Base-by-base conservation (phyloP, 2,113 vertebrate species). In the Xenopus borealis region DNA sequence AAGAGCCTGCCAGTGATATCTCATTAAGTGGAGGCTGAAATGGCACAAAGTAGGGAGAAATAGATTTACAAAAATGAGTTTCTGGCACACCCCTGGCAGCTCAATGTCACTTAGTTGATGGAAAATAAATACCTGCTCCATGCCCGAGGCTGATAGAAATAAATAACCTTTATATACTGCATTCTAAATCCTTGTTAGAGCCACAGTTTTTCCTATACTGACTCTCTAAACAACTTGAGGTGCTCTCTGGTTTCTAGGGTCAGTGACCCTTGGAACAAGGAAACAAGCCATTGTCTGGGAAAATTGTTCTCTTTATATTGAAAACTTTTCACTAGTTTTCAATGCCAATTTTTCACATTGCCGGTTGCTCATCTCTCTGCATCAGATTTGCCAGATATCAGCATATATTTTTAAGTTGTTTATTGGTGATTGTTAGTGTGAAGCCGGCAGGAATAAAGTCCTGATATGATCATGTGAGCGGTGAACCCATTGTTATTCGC, bases 11-110 rank as follows among this genome's bases (percentile, higher is more conserved):
- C 72, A 74, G 59, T 11, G 53, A 66, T 59, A 20, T 58, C 46
- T 74, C 46, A 17, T 33, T 44, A n/a, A 6, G 62, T 45, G 50
- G 50, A 18, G 53, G 18, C 52, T 74, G 72, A 63, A 74, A 74
- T 53, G 19, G 53, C 72, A 59, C 44, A 59, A 74, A 74, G 33
- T 8, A 74, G 72, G 59, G 46, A 57, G 72, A 74, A 74, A 74
- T 74, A 40, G 66, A 66, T 66, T 53, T 45, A 16, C 53, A 20
- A 66, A 72, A 47, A 52, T 45, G 61, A 46, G 53, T 55, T 66
- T 23, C 52, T 58, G 40, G 59, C 63, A 14, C 58, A 27, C 53
- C n/a, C 3, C 63, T 74, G 72, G 63, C 62, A 74, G 19, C 1
- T 6, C 2, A 50, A 33, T 2, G 47, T 23, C 50, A n/a, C 18